Conservation (phyloP, 2,113 vertebrate species). For the Cichladusa arquata region DNA sequence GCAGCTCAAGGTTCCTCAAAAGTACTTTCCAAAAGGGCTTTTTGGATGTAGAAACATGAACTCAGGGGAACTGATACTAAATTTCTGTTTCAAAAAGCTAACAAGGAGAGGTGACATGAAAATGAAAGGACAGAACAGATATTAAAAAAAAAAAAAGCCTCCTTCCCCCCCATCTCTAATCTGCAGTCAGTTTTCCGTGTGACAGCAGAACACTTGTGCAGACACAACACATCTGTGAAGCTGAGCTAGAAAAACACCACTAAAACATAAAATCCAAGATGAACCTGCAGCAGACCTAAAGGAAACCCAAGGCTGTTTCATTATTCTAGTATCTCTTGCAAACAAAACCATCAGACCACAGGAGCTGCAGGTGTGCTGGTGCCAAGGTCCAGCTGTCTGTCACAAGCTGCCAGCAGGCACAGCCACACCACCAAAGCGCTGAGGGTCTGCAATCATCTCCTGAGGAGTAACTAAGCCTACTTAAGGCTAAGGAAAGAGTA, state of each 20-base stretch:
- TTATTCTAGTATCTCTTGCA: not conserved
- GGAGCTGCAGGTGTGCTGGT: not conserved
- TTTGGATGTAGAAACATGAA: not conserved
- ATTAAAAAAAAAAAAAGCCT: not conserved
- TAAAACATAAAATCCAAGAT: not conserved
- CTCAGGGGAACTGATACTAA: not conserved
- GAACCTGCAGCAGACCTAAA: not conserved
- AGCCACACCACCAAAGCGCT: not conserved
- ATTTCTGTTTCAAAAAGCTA: not conserved
- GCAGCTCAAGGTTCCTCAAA: not conserved
- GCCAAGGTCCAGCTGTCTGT: not conserved
- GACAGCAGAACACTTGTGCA: not conserved
- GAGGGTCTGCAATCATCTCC: rapidly evolving
- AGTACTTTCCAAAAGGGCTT: not conserved
- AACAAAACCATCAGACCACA: not conserved
- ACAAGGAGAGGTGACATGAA: not conserved
- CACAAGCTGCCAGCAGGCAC: not conserved
- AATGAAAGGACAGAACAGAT: not conserved
- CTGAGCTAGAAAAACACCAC: not conserved
- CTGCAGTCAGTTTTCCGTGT: not conserved
- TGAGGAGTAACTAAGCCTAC: not conserved
- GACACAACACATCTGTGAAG: not conserved
- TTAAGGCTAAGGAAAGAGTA: not conserved
- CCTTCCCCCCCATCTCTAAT: not conserved
- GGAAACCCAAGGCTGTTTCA: not conserved